Percentiles rank a stretch among this genome's conserved stretches.
These are phyloP conservation scores for Euclidia mi DNA, from an alignment of 2,888 invertebrate species.

Conservation along the genomic window DNA sequence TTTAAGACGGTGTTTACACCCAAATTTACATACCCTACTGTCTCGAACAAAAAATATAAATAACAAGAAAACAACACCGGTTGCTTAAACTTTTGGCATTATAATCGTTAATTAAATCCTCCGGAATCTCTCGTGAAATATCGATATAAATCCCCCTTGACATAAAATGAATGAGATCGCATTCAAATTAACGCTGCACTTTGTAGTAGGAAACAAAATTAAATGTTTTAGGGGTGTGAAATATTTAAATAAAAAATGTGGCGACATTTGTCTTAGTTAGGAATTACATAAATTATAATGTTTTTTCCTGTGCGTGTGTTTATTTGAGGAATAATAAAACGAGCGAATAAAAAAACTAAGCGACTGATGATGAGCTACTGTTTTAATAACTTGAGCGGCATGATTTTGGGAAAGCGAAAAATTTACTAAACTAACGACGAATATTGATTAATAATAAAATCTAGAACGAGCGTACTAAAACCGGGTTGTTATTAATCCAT, in stretches of 20 bases:
- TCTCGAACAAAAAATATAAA: conserved; percentile 40
- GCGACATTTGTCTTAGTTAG: neutral
- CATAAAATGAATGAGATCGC: conserved; percentile 58
- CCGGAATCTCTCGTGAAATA: conserved; percentile 67
- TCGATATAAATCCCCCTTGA: conserved; percentile 60
- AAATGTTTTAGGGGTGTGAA: conserved; percentile 19
- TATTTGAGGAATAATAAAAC: too few relatives aligned
- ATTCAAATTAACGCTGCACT: conserved; percentile 52
- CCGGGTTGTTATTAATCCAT: too few relatives aligned
- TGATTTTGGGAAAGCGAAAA: too few relatives aligned
- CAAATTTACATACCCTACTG: conserved; percentile 32
- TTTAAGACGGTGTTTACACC: conserved; percentile 8
- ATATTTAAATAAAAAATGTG: conserved; percentile 10
- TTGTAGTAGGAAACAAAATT: conserved; percentile 44
- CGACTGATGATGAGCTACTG: too few relatives aligned
- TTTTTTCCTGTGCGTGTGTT: too few relatives aligned
- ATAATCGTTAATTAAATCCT: conserved; percentile 76
- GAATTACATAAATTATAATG: too few relatives aligned
- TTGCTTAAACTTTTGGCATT: conserved; percentile 66
- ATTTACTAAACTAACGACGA: too few relatives aligned
- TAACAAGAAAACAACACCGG: conserved; percentile 57
- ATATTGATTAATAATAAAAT: too few relatives aligned
- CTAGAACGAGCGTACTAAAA: too few relatives aligned
- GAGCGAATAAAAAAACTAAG: too few relatives aligned
- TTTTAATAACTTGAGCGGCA: too few relatives aligned